Conservation (phyloP, 1,140 invertebrate species). For the Conus betulinus region DNA sequence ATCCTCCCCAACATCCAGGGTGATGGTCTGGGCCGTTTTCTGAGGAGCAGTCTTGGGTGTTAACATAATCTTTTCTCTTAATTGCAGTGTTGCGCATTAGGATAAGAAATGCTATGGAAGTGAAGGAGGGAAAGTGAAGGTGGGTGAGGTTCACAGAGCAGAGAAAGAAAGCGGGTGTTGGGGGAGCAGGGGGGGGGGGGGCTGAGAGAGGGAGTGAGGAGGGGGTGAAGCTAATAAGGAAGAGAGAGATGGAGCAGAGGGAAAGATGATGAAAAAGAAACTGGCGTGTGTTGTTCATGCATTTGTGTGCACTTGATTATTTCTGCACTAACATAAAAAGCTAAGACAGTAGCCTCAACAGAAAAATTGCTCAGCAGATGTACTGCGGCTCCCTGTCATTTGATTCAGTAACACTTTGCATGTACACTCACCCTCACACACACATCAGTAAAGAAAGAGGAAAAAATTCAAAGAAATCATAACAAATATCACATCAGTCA, state of each 20-base stretch:
- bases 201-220: background rate
- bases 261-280: too few species aligned
- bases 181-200: background rate
- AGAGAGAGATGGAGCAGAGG: background rate
- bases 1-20: slow-evolving; percentile 84
- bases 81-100: too few species aligned
- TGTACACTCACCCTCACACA: too few species aligned
- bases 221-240: too few species aligned
- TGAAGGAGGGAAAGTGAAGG: background rate
- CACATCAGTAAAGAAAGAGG: too few species aligned
- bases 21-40: slow-evolving; percentile 80
- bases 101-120: background rate
- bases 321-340: too few species aligned
- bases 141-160: too few species aligned
- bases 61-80: too few species aligned
- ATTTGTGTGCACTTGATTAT: background rate
- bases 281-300: background rate
- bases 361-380: background rate
- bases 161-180: background rate
- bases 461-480: too few species aligned
- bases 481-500: background rate
- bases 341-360: background rate
- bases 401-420: too few species aligned
- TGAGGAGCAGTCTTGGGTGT: slow-evolving; percentile 43
- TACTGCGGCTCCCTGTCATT: too few species aligned